phyloP scores from a whole-genome alignment of 2,797 vertebrate genomes.

The Callimico goeldii region DNA sequence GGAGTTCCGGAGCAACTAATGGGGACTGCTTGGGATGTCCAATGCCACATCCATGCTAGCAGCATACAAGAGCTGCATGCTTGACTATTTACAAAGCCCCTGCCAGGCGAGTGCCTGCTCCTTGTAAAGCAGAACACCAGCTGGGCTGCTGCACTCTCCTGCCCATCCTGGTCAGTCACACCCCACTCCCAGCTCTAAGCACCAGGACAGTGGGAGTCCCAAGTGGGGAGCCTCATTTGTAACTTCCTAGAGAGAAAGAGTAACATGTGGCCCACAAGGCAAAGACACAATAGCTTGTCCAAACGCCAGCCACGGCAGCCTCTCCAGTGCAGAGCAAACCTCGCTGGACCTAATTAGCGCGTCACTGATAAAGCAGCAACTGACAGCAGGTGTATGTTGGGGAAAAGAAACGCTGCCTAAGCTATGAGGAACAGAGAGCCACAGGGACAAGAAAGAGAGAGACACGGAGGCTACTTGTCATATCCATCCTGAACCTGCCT shows the following conservation, averaged over 20 bases:
- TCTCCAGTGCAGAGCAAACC: background rate
- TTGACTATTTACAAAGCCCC: background rate
- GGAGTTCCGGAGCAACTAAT: background rate
- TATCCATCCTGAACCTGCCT: background rate
- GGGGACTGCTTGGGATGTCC: background rate
- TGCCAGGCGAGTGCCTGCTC: background rate
- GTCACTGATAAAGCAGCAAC: slow-evolving; percentile 10
- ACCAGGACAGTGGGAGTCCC: background rate
- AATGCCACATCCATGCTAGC: background rate
- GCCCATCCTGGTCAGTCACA: background rate
- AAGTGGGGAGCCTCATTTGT: background rate
- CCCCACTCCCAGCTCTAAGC: background rate
- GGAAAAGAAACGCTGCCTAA: background rate
- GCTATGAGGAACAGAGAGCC: background rate
- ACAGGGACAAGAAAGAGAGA: background rate
- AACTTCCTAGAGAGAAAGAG: background rate
- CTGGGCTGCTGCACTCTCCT: background rate
- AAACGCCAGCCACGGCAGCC: background rate
- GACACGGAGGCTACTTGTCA: background rate
- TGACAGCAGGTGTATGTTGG: background rate
- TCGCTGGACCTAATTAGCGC: slow-evolving; percentile 59
- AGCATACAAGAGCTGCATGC: background rate
- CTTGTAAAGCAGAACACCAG: background rate
- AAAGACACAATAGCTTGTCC: background rate
- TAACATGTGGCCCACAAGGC: background rate